Conservation (phyloP, 2,113 vertebrate species). For the Rhabdornis inornatus region DNA sequence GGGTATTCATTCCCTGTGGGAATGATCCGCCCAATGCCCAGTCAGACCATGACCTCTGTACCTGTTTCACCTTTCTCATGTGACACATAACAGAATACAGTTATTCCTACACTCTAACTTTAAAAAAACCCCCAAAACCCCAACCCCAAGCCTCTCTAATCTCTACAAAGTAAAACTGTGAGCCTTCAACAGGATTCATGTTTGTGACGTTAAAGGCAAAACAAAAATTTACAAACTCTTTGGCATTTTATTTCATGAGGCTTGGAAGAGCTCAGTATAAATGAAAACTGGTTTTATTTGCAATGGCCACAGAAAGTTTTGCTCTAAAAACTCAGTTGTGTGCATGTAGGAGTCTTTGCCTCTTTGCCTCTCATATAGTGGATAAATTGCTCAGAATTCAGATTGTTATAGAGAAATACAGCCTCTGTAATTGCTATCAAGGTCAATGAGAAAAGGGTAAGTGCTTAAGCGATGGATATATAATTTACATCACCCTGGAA, state of each 20-base stretch:
- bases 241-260: background rate
- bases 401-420: background rate
- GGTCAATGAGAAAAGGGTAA: constrained; percentile 10
- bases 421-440: background rate
- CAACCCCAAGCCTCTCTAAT: background rate
- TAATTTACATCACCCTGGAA: background rate
- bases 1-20: background rate
- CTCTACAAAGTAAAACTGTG: background rate
- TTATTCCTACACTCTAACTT: background rate
- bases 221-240: background rate
- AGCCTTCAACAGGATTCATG: background rate
- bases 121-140: accelerated
- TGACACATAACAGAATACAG: accelerated
- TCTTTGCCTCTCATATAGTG: background rate
- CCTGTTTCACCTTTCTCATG: background rate
- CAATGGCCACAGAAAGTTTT: background rate
- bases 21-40: background rate
- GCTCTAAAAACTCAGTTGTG: background rate
- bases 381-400: background rate
- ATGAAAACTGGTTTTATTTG: background rate
- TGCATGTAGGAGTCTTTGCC: accelerated
- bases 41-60: background rate
- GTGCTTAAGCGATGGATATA: background rate
- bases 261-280: background rate
- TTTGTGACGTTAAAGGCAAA: background rate